Evolutionary conservation across 2,797 vertebrate species (phyloP), one percentile per base, ranked within the genome.

Genomic region (Lates japonicus): DNA sequence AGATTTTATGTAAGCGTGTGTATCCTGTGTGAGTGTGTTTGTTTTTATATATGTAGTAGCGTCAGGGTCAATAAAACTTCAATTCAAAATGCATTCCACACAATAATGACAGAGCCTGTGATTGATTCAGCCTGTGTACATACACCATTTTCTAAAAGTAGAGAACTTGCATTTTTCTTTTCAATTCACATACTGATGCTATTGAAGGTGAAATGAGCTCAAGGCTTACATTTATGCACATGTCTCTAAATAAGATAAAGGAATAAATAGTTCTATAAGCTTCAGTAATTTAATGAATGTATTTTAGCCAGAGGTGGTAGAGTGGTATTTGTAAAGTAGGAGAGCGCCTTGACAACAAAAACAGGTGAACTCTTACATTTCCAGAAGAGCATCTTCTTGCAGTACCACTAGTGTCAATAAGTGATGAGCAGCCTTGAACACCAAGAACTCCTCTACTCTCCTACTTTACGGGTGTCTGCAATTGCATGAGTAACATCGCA

Each of bases 51-150:
- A 22, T 35, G 51, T 17, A 31, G 25, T 1, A 33, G 10, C 5
- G 2, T 57, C 49, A 60, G 33, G 70, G 58, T 41, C 76, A 80
- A 17, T 80, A 20, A 60, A 51, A 57, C 31, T 51, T 57, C 14
- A 19, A 35, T 68, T 49, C 62, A 37, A 65, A 46, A 72, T 59
- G 49, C n/a, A 52, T 57, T 78, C 35, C 8, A 29, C 22, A 22
- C 17, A 4, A 59, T 63, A 54, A 73, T 39, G 16, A 35, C 35
- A n/a, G 54, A 72, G 58, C 29, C 14, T n/a, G 0, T 29, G 14
- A 68, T 70, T 58, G 61, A 16, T 61, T 69, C 14, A 42, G 35
- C 17, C 7, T 37, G 57, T 11, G 20, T 35, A 69, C 33, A 46
- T 0, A 11, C 22, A 63, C 1, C 5, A 22, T 67, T 68, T 64